Base-by-base conservation (phyloP, 1,140 invertebrate genomes). In the Polypedilum pembai region DNA sequence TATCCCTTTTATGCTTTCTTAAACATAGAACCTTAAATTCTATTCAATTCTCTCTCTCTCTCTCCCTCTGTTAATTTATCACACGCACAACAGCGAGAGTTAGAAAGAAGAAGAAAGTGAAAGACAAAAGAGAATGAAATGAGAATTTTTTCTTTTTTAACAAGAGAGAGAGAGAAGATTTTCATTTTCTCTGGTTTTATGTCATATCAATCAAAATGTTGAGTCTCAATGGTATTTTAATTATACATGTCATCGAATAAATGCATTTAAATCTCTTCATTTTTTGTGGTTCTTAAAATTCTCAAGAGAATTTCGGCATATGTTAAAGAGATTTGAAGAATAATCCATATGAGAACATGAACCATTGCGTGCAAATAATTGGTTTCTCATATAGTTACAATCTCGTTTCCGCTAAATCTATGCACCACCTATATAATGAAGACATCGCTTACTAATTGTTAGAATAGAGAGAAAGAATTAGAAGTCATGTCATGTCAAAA, bases 231-330 rank as follows among this genome's bases (percentile, higher is more conserved):
- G n/a, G 45, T 56, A 56, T 56, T 56, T 56, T 56, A 56, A 56
- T 56, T 56, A 56, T 56, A 56, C 12, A 56, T 56, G 45, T 56
- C 45, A 56, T 56, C 45, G 45, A 56, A 56, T n/a, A 56, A 56
- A 56, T 56, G 45, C 12, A 56, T 56, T 12, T n/a, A n/a, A 56
- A 56, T n/a, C 12, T 56, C n/a, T 56, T 1, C 15, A 15, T 45
- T 45, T 45, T n/a, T 56, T 56, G 12, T n/a, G 45, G 45, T 56
- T 56, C 45, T 33, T 33, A 33, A 33, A 33, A 33, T 33, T 33
- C 45, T 56, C 4, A n/a, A 56, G 45, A 56, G n/a, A 1, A 56
- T 56, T 56, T 56, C 45, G n/a, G 45, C 12, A 45, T 33, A 33
- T 33, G 24, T 1, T 33, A 33, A 33, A 33, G 24, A 1, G 5